Evolutionary conservation across 2,113 vertebrate species (phyloP), one percentile per base, ranked within the genome.

Genomic region (Channa maculata): DNA sequence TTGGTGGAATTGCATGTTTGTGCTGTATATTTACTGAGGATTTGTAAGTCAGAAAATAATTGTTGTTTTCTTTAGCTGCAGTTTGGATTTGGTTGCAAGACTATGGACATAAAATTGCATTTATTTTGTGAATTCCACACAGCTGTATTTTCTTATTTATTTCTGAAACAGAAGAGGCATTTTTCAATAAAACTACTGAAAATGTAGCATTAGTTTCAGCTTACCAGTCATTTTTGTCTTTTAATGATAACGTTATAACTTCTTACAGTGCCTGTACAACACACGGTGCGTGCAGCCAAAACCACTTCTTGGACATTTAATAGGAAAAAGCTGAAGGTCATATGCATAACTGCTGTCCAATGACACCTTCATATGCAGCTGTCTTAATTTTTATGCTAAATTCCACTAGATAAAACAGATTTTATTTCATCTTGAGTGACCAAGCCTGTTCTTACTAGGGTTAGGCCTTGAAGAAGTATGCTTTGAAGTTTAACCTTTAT

Each of bases 131-230:
- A 99, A 98, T 97, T 98, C 97, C 96, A 97, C 96, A 96, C 96
- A 96, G 96, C 97, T 96, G 97, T 98, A 98, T 98, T 98, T 98
- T 95, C 94, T 94, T 98, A 99, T 99, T 99, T 99, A 99, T 99
- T 99, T 99, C 98, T 98, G 95, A 98, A 98, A 96, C 95, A 96
- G 96, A 99, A 97, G 97, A 99, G 97, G 97, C 97, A 98, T 99
- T 99, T 99, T 99, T 98, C 97, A 99, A 99, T 99, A 99, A 99
- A 99, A 99, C 98, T 99, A 99, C 98, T 99, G 98, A 99, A 99
- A 99, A 99, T 93, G 88, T 90, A 86, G 37, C n/a, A 6, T 41
- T 54, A 74, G 89, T 83, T 68, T 82, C 75, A 48, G 38, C 15
- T 75, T 44, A 57, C 8, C 15, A 49, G 5, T 84, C 5, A 9